Percentiles rank a stretch among this genome's conserved stretches.
Conservation (phyloP, 2,113 vertebrate species). For the Paralichthys olivaceus region DNA sequence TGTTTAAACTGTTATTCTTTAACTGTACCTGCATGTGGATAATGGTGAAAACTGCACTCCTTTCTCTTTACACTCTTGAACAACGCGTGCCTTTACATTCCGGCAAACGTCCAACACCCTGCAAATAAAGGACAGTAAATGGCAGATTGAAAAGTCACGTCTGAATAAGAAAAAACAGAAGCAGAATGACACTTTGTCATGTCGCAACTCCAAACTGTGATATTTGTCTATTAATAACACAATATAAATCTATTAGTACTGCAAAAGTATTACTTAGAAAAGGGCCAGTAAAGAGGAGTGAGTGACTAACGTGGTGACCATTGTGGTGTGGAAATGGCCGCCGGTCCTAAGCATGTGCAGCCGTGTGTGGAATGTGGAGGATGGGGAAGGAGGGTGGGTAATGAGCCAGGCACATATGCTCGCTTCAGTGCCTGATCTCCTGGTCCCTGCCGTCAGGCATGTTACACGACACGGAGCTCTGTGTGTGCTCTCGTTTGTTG, state of each 20-base stretch:
- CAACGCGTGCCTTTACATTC: conserved; percentile 95
- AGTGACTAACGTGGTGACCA: conserved; percentile 58
- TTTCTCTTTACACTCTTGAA: conserved; percentile 94
- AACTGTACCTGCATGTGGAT: conserved; percentile 91
- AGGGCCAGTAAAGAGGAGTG: conserved; percentile 26
- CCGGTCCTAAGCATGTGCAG: conserved; percentile 75
- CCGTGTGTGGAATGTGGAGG: conserved; percentile 71
- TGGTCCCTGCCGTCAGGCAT: conserved; percentile 76
- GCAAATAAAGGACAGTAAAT: conserved; percentile 31
- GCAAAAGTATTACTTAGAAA: conserved; percentile 16
- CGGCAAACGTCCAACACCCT: conserved; percentile 97
- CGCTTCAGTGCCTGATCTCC: conserved; percentile 78
- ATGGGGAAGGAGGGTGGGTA: conserved; percentile 72
- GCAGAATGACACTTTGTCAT: not conserved
- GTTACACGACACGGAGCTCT: conserved; percentile 67
- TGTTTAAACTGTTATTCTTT: not conserved
- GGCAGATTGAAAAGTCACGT: not conserved
- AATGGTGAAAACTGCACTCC: conserved; percentile 95
- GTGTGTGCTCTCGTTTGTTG: conserved; percentile 54
- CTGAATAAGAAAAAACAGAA: not conserved
- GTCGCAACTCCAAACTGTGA: not conserved
- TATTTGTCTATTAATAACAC: not conserved
- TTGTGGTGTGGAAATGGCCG: conserved; percentile 74
- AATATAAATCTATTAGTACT: conserved; percentile 3
- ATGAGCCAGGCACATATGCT: conserved; percentile 79